These are phyloP conservation scores for Setophaga petechia DNA, from an alignment of 2,113 vertebrate species.

Conservation along the genomic window DNA sequence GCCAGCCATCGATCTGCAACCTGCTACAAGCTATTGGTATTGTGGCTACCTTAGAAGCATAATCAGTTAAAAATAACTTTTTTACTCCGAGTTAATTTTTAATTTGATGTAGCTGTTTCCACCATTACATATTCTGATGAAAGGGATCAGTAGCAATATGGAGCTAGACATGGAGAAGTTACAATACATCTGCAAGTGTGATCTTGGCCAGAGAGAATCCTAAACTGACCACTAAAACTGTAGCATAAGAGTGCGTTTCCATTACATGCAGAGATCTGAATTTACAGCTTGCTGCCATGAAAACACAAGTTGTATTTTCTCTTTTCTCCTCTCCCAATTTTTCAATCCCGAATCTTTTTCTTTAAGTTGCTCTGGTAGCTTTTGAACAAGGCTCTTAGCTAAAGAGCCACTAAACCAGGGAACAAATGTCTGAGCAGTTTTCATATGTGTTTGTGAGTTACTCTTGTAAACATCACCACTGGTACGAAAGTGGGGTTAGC, in stretches of 20 bases:
- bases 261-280: background rate
- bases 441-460: background rate
- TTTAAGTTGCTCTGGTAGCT: background rate
- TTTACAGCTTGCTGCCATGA: background rate
- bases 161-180: background rate
- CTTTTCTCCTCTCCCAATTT: background rate
- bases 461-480: background rate
- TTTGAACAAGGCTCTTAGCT: background rate
- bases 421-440: background rate
- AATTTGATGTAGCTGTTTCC: background rate
- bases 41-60: background rate
- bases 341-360: background rate
- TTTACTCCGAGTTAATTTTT: background rate
- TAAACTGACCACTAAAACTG: background rate
- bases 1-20: background rate
- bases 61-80: background rate
- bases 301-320: accelerated
- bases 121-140: background rate
- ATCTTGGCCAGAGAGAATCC: background rate
- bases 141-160: background rate
- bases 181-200: background rate
- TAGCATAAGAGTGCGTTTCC: background rate
- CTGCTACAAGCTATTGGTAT: background rate
- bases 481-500: background rate
- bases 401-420: background rate